Conservation (phyloP, 2,888 invertebrate species). For the Sipha maydis region DNA sequence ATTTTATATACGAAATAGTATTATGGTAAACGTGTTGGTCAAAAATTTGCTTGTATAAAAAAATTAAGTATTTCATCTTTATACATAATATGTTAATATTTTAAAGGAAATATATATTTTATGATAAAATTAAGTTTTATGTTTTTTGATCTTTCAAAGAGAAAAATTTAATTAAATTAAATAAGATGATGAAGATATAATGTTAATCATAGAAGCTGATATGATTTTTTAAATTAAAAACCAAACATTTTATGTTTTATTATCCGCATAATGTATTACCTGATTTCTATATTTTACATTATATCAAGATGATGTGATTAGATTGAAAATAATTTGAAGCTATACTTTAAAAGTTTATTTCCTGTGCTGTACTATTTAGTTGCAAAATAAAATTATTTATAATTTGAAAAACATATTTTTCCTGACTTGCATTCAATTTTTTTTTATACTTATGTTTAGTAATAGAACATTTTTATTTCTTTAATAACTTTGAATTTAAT, state of each 20-base stretch:
- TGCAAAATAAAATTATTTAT: not conserved
- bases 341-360: not conserved
- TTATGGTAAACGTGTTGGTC: not conserved
- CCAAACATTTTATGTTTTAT: too few species aligned
- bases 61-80: conserved; percentile 22
- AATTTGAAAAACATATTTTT: not conserved
- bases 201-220: not conserved
- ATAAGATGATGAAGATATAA: too few species aligned
- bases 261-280: not conserved
- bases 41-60: not conserved
- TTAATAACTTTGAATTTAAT: too few species aligned
- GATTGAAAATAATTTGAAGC: not conserved
- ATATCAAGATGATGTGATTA: not conserved
- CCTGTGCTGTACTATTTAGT: not conserved
- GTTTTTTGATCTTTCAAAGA: not conserved
- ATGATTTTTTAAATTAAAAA: too few species aligned
- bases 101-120: conserved; percentile 40
- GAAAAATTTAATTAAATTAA: not conserved
- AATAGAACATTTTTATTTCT: too few species aligned
- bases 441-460: too few species aligned
- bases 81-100: conserved; percentile 22
- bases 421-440: too few species aligned
- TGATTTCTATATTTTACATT: not conserved
- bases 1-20: not conserved
- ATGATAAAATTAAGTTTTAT: conserved; percentile 9